Conservation (phyloP, 2,113 vertebrate genomes). For the Phaethon lepturus region DNA sequence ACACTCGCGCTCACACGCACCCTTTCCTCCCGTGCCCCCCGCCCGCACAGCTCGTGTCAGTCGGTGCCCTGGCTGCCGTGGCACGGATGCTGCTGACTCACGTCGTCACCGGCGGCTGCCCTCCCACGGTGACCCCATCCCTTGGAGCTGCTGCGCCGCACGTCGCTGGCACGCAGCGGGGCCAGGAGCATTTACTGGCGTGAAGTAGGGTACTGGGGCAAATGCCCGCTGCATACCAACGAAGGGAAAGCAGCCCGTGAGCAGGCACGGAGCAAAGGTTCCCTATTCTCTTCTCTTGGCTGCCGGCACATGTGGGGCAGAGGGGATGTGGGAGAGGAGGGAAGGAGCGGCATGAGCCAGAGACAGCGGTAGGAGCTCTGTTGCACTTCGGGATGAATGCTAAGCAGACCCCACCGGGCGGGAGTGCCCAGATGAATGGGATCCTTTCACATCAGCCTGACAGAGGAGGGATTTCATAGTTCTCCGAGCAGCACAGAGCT, state of each 20-base stretch:
- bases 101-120: background rate
- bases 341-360: background rate
- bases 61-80: rapidly evolving
- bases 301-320: background rate
- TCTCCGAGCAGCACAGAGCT: slow-evolving; percentile 62
- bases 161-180: background rate
- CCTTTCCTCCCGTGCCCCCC: rapidly evolving
- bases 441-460: slow-evolving; percentile 68
- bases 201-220: slow-evolving; percentile 63
- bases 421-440: slow-evolving; percentile 65
- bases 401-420: slow-evolving; percentile 57
- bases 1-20: rapidly evolving
- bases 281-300: slow-evolving; percentile 51
- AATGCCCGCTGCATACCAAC: background rate
- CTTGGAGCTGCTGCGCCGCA: background rate
- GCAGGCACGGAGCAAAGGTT: background rate
- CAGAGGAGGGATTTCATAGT: slow-evolving; percentile 60
- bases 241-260: background rate
- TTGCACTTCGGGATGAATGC: slow-evolving; percentile 35
- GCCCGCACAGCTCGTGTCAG: rapidly evolving
- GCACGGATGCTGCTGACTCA: slow-evolving; percentile 43
- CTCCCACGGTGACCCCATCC: background rate
- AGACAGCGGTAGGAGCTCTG: slow-evolving; percentile 24
- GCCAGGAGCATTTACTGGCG: background rate
- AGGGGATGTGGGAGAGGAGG: slow-evolving; percentile 34